These are phyloP conservation scores for Atherinomorus stipes DNA, from an alignment of 2,113 vertebrate species.

Conservation along the genomic window DNA sequence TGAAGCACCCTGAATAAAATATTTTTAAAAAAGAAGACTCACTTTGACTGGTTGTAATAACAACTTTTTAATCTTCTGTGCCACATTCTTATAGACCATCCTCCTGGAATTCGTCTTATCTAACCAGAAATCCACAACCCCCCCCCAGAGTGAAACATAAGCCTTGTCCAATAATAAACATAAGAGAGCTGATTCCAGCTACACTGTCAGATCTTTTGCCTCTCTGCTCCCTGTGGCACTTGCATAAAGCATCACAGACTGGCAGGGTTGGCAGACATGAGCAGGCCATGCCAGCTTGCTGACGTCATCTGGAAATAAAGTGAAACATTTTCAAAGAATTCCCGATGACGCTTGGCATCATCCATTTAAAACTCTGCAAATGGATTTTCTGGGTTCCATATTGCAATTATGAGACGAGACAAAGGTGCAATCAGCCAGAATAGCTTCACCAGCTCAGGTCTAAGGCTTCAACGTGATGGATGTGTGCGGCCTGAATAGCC, in stretches of 20 bases:
- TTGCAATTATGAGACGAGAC: conserved; percentile 15
- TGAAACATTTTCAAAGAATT: conserved; percentile 17
- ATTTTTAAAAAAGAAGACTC: background rate
- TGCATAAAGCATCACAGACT: conserved; percentile 50
- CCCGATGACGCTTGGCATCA: background rate
- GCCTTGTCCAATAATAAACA: conserved; percentile 4
- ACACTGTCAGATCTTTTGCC: conserved; percentile 26
- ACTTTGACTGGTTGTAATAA: background rate
- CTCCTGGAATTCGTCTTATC: background rate
- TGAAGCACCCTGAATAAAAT: background rate
- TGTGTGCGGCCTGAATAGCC: background rate
- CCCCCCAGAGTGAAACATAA: background rate
- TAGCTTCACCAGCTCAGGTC: conserved; percentile 24
- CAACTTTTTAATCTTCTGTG: background rate
- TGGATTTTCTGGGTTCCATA: conserved; percentile 1
- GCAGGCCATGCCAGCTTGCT: conserved; percentile 2
- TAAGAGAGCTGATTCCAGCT: background rate
- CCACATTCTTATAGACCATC: background rate
- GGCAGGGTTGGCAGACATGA: conserved; percentile 23
- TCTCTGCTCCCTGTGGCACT: conserved; percentile 10
- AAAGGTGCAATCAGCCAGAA: conserved; percentile 23
- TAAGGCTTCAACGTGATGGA: background rate
- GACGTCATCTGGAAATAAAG: conserved; percentile 24
- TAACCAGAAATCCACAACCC: conserved; percentile 3
- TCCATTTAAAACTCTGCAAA: conserved; percentile 3